Base-by-base conservation (phyloP, 2,797 vertebrate genomes). In the Dicrostonyx torquatus region DNA sequence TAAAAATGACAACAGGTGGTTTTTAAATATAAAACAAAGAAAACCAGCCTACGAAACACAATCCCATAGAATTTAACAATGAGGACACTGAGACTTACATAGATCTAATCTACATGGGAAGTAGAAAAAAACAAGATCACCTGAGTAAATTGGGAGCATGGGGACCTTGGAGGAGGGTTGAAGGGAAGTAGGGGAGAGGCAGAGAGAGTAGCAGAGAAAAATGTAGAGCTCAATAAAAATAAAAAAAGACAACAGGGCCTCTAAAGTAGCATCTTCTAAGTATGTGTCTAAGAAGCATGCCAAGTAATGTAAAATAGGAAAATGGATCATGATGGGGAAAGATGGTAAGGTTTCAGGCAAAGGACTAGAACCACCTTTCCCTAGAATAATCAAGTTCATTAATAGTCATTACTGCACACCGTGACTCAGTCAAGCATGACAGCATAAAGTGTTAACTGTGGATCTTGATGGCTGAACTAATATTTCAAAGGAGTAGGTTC, bases 241-340 rank as follows among this genome's bases (percentile, higher is more conserved):
- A 55, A 17, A 55, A 55, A 55, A 72, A 70, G 94, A 91, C 78
- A 84, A 37, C 7, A 91, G 26, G 55, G 17, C 18, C 6, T 43
- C 31, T 70, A 91, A 91, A 60, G 79, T 84, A 87, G n/a, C 3
- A 79, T 78, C 12, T 93, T 87, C 40, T 14, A 79, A 94, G 80
- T 40, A 22, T 48, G 34, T 34, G 29, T 12, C 29, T 55, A 89
- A 92, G 11, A 82, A 94, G 7, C 53, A 64, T 58, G 43, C n/a
- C 88, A 91, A 92, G 85, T 53, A 88, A 66, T 88, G 7, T 75
- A 87, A 89, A 34, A 80, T 75, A 83, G 80, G 89, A 93, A 82
- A 73, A 70, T 60, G 20, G 0, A 58, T 91, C 72, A 55, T 17
- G 62, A 84, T 11, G n/a, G 15, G 66, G 79, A 53, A 12, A 31